These are phyloP conservation scores for Nephrotoma appendiculata DNA, from an alignment of 2,888 invertebrate species.

Conservation along the genomic window DNA sequence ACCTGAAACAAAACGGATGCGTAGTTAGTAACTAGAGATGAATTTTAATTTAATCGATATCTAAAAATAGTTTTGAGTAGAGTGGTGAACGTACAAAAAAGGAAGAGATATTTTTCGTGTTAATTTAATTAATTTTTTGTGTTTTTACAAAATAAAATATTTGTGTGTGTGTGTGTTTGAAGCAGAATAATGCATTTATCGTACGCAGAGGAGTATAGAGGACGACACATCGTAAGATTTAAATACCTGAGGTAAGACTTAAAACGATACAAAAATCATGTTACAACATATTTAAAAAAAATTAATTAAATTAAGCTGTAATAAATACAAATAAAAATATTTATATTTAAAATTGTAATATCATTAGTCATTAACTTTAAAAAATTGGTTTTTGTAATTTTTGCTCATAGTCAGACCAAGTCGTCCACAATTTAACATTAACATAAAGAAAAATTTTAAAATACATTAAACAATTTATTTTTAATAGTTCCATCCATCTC, in stretches of 20 bases:
- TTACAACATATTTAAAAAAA: background rate
- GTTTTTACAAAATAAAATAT: background rate
- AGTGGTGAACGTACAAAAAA: background rate
- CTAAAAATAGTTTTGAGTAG: background rate
- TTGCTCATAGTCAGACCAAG: background rate
- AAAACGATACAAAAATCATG: background rate
- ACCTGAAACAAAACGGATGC: background rate
- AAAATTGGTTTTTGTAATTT: background rate
- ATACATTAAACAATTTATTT: background rate
- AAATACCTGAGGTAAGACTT: background rate
- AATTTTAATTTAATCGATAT: background rate
- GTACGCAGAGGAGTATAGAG: background rate
- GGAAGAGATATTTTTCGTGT: background rate
- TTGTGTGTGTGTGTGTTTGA: background rate
- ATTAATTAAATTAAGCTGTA: background rate
- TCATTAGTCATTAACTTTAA: background rate
- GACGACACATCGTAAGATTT: background rate
- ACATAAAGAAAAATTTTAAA: background rate
- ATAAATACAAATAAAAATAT: background rate
- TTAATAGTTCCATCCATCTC: background rate
- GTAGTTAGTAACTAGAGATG: slow-evolving; percentile 1
- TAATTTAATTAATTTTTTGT: background rate
- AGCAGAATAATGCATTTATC: background rate
- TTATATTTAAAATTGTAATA: background rate
- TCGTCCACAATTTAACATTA: background rate